Percentiles rank a stretch among this genome's conserved stretches.
Evolutionary conservation across 2,797 vertebrate genomes (phyloP).

Genomic region (Crenuchus spilurus): DNA sequence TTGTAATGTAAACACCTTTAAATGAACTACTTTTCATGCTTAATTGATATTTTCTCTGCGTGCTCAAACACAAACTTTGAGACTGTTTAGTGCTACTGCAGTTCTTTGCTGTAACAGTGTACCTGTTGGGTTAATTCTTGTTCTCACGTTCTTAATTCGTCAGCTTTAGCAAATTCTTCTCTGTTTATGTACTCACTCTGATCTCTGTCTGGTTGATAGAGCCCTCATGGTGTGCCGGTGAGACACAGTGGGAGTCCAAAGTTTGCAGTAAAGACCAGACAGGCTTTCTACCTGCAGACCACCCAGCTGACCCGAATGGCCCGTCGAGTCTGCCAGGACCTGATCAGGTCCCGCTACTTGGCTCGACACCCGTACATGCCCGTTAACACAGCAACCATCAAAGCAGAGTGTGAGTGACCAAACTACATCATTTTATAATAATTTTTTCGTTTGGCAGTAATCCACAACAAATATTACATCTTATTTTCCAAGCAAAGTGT

Average conservation of each 20-base stretch:
- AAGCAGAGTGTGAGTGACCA: conserved; percentile 90
- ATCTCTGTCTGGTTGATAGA: conserved; percentile 70
- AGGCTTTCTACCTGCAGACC: conserved; percentile 96
- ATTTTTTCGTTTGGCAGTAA: no score
- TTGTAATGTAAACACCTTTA: no score
- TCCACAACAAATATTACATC: no score
- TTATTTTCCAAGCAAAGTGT: no score
- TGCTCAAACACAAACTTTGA: no score
- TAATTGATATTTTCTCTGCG: no score
- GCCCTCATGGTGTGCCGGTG: conserved; percentile 88
- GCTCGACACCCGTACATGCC: conserved; percentile 92
- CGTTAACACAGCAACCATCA: conserved; percentile 94
- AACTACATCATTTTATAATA: no score
- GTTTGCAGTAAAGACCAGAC: conserved; percentile 95
- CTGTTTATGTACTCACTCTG: neutral
- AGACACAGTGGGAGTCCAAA: conserved; percentile 94
- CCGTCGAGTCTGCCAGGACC: conserved; percentile 90
- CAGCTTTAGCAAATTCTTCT: neutral
- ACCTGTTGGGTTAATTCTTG: no score
- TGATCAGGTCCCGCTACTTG: conserved; percentile 86
- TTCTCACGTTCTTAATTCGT: neutral
- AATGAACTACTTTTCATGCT: no score
- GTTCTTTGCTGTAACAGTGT: neutral
- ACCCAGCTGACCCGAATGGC: conserved; percentile 88
- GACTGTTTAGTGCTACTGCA: no score